These are phyloP conservation scores for Sebastes vulpes DNA, from an alignment of 2,797 vertebrate species.

Conservation along the genomic window DNA sequence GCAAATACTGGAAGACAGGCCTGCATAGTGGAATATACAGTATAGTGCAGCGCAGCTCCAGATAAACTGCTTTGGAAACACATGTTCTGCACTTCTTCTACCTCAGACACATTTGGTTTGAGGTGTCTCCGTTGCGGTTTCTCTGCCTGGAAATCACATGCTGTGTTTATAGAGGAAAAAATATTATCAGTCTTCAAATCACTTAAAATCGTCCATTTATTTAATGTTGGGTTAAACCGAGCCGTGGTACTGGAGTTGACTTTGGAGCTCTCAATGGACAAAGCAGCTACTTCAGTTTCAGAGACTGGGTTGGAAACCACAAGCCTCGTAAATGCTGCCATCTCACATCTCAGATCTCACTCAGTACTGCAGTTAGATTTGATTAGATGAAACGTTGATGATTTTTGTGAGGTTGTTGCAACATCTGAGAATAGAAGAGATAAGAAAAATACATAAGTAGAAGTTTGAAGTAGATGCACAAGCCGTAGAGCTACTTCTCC, in stretches of 20 bases:
- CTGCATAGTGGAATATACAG: constrained; percentile 32
- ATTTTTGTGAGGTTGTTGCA: neutral
- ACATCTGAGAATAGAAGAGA: neutral
- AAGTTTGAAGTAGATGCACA: neutral
- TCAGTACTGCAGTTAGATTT: neutral
- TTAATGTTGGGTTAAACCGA: constrained; percentile 5
- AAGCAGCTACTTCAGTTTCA: constrained; percentile 25
- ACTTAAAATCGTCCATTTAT: neutral
- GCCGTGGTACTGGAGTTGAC: constrained; percentile 6
- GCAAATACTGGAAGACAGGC: constrained; percentile 36
- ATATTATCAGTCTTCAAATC: neutral
- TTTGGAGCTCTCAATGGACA: constrained; percentile 23
- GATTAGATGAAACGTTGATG: neutral
- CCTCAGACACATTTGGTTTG: constrained; percentile 37
- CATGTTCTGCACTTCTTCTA: constrained; percentile 37
- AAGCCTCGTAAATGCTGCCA: constrained; percentile 1
- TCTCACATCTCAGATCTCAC: constrained; percentile 2
- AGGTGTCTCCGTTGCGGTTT: constrained; percentile 23
- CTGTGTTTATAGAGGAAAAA: constrained; percentile 11
- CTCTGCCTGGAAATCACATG: constrained; percentile 25
- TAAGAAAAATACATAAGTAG: neutral
- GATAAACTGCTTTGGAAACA: constrained; percentile 35
- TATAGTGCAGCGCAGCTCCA: constrained; percentile 15
- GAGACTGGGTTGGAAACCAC: constrained; percentile 20
- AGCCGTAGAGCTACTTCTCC: neutral